phyloP scores from a whole-genome alignment of 1,140 invertebrate genomes.

The Drosophila littoralis region DNA sequence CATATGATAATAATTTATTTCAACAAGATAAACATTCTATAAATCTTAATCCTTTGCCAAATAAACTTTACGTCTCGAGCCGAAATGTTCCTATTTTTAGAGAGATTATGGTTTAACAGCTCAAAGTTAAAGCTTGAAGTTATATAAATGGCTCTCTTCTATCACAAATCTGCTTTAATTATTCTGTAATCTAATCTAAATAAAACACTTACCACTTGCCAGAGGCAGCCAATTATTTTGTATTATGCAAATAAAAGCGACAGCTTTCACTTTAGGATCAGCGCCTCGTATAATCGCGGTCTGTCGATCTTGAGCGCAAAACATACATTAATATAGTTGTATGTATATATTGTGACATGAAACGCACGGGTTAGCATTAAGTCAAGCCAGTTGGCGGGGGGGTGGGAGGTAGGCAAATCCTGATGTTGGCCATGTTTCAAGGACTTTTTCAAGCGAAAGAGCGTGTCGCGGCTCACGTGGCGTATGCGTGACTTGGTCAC shows the following conservation, averaged over 20 bases:
- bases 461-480: slow-evolving; percentile 42
- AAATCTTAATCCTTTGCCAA: too few species aligned
- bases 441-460: slow-evolving; percentile 48
- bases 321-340: slow-evolving; percentile 39
- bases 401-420: neutral
- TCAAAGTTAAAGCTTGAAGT: neutral
- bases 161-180: neutral
- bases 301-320: slow-evolving; percentile 24
- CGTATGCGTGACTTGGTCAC: slow-evolving; percentile 68
- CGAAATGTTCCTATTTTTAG: too few species aligned
- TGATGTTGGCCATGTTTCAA: slow-evolving; percentile 46
- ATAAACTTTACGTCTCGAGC: too few species aligned
- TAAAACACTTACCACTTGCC: slow-evolving; percentile 4
- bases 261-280: slow-evolving; percentile 13
- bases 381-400: neutral
- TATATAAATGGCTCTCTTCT: neutral
- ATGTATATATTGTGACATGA: slow-evolving; percentile 19
- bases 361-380: slow-evolving; percentile 20
- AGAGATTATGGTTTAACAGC: too few species aligned
- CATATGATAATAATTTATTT: too few species aligned
- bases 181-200: neutral
- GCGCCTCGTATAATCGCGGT: neutral
- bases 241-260: slow-evolving; percentile 9
- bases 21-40: too few species aligned
- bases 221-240: slow-evolving; percentile 2